Percentiles rank a stretch among this genome's conserved stretches.
phyloP scores from a whole-genome alignment of 2,113 vertebrate genomes.

The Actenoides hombroni region DNA sequence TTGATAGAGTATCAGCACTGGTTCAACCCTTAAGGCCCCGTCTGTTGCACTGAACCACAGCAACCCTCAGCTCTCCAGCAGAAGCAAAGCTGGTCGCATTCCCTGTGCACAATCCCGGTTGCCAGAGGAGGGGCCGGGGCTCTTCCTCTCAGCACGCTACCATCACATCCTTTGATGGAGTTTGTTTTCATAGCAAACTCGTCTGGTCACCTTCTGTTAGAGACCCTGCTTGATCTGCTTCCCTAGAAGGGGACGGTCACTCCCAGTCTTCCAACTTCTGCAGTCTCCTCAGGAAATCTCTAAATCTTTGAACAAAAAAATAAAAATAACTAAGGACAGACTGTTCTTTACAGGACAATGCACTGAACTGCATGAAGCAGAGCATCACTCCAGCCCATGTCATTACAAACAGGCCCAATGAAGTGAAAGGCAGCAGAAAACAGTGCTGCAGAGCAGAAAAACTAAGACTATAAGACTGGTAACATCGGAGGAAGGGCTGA shows the following conservation, averaged over 20 bases:
- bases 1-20: not conserved
- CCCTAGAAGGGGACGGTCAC: not conserved
- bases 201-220: slow-evolving; percentile 35
- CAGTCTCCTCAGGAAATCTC: slow-evolving; percentile 42
- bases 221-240: slow-evolving; percentile 22
- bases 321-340: not conserved
- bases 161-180: slow-evolving; percentile 12
- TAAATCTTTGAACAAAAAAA: slow-evolving; percentile 30
- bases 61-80: not conserved
- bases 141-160: slow-evolving; percentile 34
- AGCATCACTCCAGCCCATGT: not conserved
- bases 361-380: not conserved
- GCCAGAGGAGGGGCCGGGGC: not conserved
- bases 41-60: not conserved
- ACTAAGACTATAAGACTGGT: not conserved
- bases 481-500: not conserved
- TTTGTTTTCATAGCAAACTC: slow-evolving; percentile 55
- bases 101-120: not conserved
- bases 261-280: slow-evolving; percentile 38
- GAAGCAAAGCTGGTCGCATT: not conserved
- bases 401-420: not conserved
- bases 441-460: not conserved
- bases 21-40: not conserved
- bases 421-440: not conserved
- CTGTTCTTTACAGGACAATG: slow-evolving; percentile 44